phyloP scores from a whole-genome alignment of 2,113 vertebrate genomes.

The Suricata suricatta region DNA sequence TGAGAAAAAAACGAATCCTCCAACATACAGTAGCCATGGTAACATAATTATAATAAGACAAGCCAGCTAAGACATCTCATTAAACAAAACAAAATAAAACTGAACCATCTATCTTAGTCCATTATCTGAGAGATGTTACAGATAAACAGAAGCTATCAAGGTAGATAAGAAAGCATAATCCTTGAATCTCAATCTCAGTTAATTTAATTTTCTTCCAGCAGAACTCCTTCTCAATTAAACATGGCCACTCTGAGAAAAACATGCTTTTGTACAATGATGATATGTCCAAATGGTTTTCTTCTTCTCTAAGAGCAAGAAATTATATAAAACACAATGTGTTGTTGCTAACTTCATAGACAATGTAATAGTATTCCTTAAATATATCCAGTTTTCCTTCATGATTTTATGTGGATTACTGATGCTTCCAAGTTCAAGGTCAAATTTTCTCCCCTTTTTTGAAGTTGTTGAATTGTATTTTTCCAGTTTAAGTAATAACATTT shows the following conservation, averaged over 20 bases:
- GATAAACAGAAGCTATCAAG: conserved; percentile 45
- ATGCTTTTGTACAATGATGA: not conserved
- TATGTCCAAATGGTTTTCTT: not conserved
- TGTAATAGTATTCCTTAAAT: not conserved
- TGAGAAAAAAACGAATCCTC: conserved; percentile 3
- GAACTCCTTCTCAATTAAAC: not conserved
- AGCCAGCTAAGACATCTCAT: conserved; percentile 38
- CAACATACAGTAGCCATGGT: conserved; percentile 26
- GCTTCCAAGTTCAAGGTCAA: not conserved
- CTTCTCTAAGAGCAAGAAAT: not conserved
- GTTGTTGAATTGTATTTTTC: not conserved
- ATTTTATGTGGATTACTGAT: not conserved
- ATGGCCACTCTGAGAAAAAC: not conserved
- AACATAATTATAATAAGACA: conserved; percentile 46
- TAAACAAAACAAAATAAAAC: conserved; percentile 49
- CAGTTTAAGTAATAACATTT: not conserved
- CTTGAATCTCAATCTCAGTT: conserved; percentile 13
- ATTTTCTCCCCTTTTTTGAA: not conserved
- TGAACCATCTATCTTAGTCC: not conserved
- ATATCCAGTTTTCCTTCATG: not conserved
- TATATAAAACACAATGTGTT: not conserved
- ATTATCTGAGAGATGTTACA: conserved; percentile 16
- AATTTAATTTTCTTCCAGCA: conserved; percentile 46
- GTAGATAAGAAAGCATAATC: conserved; percentile 18
- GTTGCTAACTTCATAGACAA: not conserved